Evolutionary conservation across 53 echinoderm and acorn worm species (phyloP).

Genomic region (Arbacia lixula): DNA sequence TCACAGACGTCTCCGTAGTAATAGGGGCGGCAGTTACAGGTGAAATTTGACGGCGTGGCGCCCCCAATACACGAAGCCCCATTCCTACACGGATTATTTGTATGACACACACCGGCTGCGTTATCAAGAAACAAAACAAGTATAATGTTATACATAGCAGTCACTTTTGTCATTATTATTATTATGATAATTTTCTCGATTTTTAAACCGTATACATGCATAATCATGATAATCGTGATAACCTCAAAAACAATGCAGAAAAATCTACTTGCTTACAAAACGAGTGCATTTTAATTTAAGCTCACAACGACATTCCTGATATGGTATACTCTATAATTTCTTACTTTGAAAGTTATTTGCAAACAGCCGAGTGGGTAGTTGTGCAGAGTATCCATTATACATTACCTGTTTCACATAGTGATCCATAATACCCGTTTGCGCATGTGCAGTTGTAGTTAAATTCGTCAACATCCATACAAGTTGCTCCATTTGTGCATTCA

Average conservation of each 20-base stretch:
- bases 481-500: slow-evolving; percentile 58
- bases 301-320: too few relatives aligned
- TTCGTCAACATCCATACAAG: slow-evolving; percentile 22
- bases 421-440: slow-evolving; percentile 38
- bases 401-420: slow-evolving; percentile 54
- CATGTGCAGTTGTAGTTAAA: slow-evolving; percentile 48
- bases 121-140: neutral
- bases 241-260: too few relatives aligned
- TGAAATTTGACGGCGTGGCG: neutral
- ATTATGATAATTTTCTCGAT: neutral
- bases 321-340: too few relatives aligned
- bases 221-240: neutral
- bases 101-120: slow-evolving; percentile 23
- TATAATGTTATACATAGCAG: neutral
- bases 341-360: too few relatives aligned
- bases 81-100: slow-evolving; percentile 32
- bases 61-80: slow-evolving; percentile 40
- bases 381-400: too few relatives aligned
- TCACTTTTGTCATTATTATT: neutral
- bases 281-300: too few relatives aligned
- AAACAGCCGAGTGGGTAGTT: too few relatives aligned
- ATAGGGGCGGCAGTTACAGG: slow-evolving; percentile 32
- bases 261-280: too few relatives aligned
- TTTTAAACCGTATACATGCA: neutral
- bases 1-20: slow-evolving; percentile 41